Conservation (phyloP, 2,113 vertebrate species). For the Cryptotis parvus region DNA sequence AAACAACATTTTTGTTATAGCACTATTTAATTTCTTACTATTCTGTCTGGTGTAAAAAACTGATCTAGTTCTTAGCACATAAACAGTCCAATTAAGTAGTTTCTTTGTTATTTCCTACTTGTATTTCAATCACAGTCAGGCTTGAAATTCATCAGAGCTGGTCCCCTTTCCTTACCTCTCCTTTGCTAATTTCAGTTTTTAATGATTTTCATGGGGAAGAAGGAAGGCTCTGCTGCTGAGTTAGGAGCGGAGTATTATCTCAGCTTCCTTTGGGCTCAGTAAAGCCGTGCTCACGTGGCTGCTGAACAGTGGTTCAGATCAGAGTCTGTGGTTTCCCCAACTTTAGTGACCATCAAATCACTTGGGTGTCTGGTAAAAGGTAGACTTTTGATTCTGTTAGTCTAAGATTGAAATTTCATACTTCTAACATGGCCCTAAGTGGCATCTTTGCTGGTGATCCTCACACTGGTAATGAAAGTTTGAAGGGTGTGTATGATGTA, state of each 20-base stretch:
- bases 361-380: not conserved
- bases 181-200: not conserved
- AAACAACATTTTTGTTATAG: not conserved
- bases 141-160: not conserved
- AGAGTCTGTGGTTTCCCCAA: not conserved
- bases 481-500: not conserved
- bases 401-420: not conserved
- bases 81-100: not conserved
- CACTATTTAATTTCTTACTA: not conserved
- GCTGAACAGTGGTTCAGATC: not conserved
- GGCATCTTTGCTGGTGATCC: not conserved
- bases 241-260: not conserved
- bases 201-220: no score
- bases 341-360: not conserved
- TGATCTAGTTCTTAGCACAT: not conserved
- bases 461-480: not conserved
- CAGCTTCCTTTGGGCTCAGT: not conserved
- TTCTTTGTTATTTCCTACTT: slow-evolving; percentile 33
- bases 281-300: not conserved
- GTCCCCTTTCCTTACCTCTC: not conserved
- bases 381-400: not conserved
- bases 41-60: not conserved
- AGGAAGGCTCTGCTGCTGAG: no score
- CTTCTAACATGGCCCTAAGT: not conserved
- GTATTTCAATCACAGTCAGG: slow-evolving; percentile 24